Conservation (phyloP, 2,888 invertebrate species). For the Carterocephalus palaemon region DNA sequence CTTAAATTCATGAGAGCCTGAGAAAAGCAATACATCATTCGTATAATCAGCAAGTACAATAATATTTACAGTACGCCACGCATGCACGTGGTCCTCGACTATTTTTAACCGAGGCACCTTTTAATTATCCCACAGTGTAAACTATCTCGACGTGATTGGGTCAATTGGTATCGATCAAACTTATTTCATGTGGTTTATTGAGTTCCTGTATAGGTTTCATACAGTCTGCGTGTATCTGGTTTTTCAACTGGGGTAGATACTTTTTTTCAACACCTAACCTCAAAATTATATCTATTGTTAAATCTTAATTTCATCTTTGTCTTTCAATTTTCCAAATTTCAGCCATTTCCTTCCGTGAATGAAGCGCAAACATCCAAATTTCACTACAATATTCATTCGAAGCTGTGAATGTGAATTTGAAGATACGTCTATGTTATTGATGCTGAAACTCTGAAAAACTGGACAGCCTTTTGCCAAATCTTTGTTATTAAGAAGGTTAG, state of each 20-base stretch:
- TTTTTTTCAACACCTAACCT: constrained; percentile 24
- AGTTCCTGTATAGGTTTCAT: constrained; percentile 41
- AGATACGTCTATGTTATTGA: too few species aligned
- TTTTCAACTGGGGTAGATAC: constrained; percentile 25
- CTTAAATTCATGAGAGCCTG: too few species aligned
- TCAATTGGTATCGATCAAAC: constrained; percentile 59
- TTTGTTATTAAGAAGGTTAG: too few species aligned
- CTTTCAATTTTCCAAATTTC: too few species aligned
- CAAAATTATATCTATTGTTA: not conserved
- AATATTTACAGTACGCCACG: constrained; percentile 22
- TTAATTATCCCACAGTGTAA: constrained; percentile 59
- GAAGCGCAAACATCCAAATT: too few species aligned
- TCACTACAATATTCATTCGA: too few species aligned
- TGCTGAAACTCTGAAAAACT: too few species aligned
- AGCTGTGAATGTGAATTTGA: too few species aligned
- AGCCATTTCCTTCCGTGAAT: too few species aligned
- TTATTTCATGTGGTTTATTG: constrained; percentile 57
- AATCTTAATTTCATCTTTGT: too few species aligned
- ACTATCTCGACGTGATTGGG: constrained; percentile 56
- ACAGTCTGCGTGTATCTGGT: constrained; percentile 30
- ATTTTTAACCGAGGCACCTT: constrained; percentile 36
- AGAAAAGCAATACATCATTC: too few species aligned
- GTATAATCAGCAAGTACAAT: constrained; percentile 7
- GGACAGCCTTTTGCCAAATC: too few species aligned
- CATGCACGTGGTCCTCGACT: constrained; percentile 26